These are phyloP conservation scores for Cecropterus lyciades DNA, from an alignment of 1,140 invertebrate genomes.

Conservation along the genomic window DNA sequence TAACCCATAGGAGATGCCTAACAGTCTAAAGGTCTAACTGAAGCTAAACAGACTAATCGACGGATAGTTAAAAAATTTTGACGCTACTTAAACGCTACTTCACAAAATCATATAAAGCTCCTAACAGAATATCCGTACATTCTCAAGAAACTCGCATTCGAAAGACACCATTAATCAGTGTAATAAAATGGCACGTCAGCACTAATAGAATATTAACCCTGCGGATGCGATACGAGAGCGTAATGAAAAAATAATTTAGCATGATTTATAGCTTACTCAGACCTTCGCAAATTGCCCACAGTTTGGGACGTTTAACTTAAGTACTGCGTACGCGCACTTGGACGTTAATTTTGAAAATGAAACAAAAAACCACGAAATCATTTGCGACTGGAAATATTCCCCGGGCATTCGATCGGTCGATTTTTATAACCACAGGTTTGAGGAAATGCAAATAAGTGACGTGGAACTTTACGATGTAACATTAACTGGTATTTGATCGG, in stretches of 20 bases:
- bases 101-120: background rate
- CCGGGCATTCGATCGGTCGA: constrained; percentile 44
- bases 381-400: constrained; percentile 45
- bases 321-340: constrained; percentile 63
- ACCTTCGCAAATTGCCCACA: constrained; percentile 64
- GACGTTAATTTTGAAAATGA: constrained; percentile 60
- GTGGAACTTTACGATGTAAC: constrained; percentile 60
- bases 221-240: constrained; percentile 36
- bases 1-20: too few species aligned
- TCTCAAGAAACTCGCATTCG: background rate
- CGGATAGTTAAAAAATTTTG: too few species aligned
- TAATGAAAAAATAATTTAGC: constrained; percentile 79
- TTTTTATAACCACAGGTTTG: constrained; percentile 62
- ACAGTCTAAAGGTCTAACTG: too few species aligned
- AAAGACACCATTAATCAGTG: constrained; percentile 46
- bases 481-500: constrained; percentile 64
- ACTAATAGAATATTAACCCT: constrained; percentile 74
- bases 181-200: constrained; percentile 48
- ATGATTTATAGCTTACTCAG: constrained; percentile 82
- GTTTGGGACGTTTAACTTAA: constrained; percentile 79
- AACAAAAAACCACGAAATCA: constrained; percentile 44
- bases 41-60: too few species aligned
- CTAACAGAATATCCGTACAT: background rate
- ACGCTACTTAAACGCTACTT: too few species aligned
- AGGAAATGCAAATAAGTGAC: constrained; percentile 61